phyloP scores from a whole-genome alignment of 2,888 invertebrate species.

The Caenorhabditis sulstoni region DNA sequence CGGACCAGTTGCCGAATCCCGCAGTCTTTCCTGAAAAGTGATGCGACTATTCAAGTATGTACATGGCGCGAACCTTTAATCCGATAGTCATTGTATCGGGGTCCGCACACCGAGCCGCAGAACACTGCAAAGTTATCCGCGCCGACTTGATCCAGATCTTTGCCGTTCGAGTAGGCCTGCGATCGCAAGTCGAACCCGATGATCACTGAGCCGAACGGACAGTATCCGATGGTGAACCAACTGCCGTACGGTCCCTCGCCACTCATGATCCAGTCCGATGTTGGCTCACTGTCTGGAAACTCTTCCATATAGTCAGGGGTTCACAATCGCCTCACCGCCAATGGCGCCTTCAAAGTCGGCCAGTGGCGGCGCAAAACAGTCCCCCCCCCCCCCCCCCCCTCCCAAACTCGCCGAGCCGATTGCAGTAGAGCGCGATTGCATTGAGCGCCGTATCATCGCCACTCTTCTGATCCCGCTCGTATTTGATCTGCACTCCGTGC shows the following conservation, averaged over 20 bases:
- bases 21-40: not conserved
- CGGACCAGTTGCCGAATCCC: slow-evolving; percentile 3
- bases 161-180: not conserved
- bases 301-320: too few species aligned
- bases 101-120: not conserved
- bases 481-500: not conserved
- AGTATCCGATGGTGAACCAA: not conserved
- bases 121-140: slow-evolving; percentile 2
- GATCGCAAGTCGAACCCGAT: slow-evolving; percentile 1
- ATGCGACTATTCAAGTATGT: too few species aligned
- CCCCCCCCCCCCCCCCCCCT: too few species aligned
- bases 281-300: not conserved
- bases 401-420: not conserved
- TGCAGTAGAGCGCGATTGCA: not conserved
- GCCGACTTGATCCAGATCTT: not conserved
- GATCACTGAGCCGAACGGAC: not conserved
- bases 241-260: not conserved
- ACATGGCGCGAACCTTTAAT: too few species aligned
- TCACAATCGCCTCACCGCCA: too few species aligned
- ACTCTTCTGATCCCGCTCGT: not conserved
- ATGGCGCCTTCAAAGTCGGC: too few species aligned
- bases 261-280: slow-evolving; percentile 4
- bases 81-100: not conserved
- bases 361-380: too few species aligned
- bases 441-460: not conserved